phyloP scores from a whole-genome alignment of 2,113 vertebrate species.

The Thomomys bottae region DNA sequence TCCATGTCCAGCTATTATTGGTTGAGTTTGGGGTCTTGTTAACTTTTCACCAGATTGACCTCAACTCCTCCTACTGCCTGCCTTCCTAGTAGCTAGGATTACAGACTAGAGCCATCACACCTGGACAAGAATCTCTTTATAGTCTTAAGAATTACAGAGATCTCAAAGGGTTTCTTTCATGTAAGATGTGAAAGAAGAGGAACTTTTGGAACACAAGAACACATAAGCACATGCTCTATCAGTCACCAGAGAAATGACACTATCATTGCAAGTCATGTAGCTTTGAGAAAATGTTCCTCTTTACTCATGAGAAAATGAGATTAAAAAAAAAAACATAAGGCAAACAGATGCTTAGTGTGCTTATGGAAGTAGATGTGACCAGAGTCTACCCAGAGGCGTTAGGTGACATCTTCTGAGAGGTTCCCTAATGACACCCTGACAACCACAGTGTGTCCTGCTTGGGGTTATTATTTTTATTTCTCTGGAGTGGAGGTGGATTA shows the following conservation, averaged over 20 bases:
- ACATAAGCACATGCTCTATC: background rate
- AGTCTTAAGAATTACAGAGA: background rate
- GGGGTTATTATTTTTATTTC: background rate
- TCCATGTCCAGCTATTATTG: too few relatives aligned
- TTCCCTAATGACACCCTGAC: too few relatives aligned
- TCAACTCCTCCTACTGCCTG: too few relatives aligned
- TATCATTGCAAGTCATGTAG: fast-evolving
- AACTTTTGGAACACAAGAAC: too few relatives aligned
- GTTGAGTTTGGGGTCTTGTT: too few relatives aligned
- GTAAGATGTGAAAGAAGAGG: background rate
- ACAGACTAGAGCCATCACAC: too few relatives aligned
- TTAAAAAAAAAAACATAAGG: background rate
- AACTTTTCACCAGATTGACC: too few relatives aligned
- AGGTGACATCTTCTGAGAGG: background rate
- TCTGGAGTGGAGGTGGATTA: background rate
- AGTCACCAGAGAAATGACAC: too few relatives aligned
- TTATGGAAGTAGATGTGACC: background rate
- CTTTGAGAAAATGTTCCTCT: background rate
- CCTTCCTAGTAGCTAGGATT: too few relatives aligned
- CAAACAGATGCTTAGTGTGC: background rate
- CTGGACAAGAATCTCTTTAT: background rate
- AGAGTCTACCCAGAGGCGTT: background rate
- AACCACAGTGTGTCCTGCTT: background rate
- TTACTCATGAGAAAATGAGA: background rate
- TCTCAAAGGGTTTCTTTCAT: background rate